Percentiles rank a stretch among this genome's conserved stretches.
Conservation (phyloP, 2,113 vertebrate genomes). For the Leuciscus idus region DNA sequence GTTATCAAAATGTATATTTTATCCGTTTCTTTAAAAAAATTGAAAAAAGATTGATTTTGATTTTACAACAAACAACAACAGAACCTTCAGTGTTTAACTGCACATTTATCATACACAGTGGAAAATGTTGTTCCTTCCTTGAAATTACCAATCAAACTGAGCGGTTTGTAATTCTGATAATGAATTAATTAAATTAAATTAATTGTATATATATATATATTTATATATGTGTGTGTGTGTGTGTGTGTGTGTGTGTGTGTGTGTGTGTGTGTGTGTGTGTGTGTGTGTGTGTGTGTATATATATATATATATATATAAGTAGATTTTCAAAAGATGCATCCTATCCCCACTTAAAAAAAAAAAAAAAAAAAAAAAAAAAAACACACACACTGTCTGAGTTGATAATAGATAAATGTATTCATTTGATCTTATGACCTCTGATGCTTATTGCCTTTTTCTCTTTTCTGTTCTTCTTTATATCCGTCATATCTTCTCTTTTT, state of each 20-base stretch:
- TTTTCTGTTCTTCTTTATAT: conserved; percentile 40
- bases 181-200: too few species aligned
- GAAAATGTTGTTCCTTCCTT: neutral
- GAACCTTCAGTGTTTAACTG: neutral
- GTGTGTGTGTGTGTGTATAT: too few species aligned
- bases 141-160: neutral
- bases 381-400: neutral
- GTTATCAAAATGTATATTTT: too few species aligned
- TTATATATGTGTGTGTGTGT: too few species aligned
- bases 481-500: neutral
- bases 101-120: neutral
- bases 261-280: too few species aligned
- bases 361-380: neutral
- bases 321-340: neutral
- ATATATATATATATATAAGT: too few species aligned
- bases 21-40: too few species aligned
- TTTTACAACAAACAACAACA: neutral
- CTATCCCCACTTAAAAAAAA: neutral
- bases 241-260: too few species aligned
- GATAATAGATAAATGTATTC: conserved; percentile 1
- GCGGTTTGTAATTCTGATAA: neutral
- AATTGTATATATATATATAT: too few species aligned
- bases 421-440: conserved; percentile 44
- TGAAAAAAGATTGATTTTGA: too few species aligned
- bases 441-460: conserved; percentile 52